A percentile compares a stretch with the other conserved stretches of the same genome.
phyloP scores from a whole-genome alignment of 2,888 invertebrate genomes.

The Taenaris catops region DNA sequence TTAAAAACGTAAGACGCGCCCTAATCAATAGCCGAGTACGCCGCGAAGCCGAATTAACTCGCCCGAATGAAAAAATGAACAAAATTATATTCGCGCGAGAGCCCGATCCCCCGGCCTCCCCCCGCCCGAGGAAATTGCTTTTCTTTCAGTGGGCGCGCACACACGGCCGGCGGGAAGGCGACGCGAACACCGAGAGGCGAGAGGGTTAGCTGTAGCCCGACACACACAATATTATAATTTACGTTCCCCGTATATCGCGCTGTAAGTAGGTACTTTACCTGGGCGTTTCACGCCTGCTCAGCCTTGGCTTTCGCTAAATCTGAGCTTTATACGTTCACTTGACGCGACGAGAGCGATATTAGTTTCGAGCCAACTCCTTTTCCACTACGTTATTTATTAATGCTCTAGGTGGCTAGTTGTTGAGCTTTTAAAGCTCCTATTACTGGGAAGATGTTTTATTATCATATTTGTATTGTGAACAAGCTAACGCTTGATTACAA shows the following conservation, averaged over 20 bases:
- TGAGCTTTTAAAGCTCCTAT: constrained; percentile 6
- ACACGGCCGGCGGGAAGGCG: constrained; percentile 51
- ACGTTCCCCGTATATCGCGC: constrained; percentile 77
- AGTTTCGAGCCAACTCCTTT: constrained; percentile 72
- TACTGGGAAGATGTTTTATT: background rate
- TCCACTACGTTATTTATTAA: constrained; percentile 77
- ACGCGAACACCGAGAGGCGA: constrained; percentile 32
- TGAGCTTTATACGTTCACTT: constrained; percentile 80
- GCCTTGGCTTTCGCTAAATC: constrained; percentile 76
- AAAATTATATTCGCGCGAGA: constrained; percentile 80
- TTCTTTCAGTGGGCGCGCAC: constrained; percentile 78
- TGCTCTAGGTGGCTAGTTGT: constrained; percentile 36
- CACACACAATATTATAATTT: constrained; percentile 80
- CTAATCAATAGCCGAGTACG: constrained; percentile 78
- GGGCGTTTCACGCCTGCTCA: constrained; percentile 74
- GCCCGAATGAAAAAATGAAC: constrained; percentile 80
- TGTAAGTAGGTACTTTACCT: constrained; percentile 78
- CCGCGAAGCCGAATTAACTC: constrained; percentile 78
- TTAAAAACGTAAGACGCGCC: constrained; percentile 79
- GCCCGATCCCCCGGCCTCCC: constrained; percentile 49
- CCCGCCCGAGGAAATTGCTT: constrained; percentile 74
- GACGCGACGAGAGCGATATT: constrained; percentile 78
- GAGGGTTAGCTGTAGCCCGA: constrained; percentile 63
- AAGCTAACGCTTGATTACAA: too few species aligned
- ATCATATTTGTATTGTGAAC: too few species aligned